These are phyloP conservation scores for human (Homo sapiens) DNA, from an alignment of 2,113 vertebrate species.

Conservation along the genomic window GRCh38 chr1:215521001-215521500, in stretches of 20 bases:
- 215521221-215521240: background rate
- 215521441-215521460: background rate
- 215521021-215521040: background rate
- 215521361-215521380: background rate
- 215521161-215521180: background rate
- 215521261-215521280: background rate
- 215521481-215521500: rapidly evolving
- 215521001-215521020: background rate
- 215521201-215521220: background rate
- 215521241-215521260: background rate
- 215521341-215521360: background rate
- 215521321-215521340: background rate
- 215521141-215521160: background rate
- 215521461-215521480: background rate
- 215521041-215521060: background rate
- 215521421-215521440: background rate
- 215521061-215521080: background rate
- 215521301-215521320: background rate
- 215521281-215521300: background rate
- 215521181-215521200: background rate
- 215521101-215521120: background rate
- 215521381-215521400: background rate
- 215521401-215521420: background rate
- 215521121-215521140: background rate
- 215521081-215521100: background rate